Evolutionary conservation across 2,797 vertebrate species (phyloP).

Genomic region (Enteromius fasciolatus): DNA sequence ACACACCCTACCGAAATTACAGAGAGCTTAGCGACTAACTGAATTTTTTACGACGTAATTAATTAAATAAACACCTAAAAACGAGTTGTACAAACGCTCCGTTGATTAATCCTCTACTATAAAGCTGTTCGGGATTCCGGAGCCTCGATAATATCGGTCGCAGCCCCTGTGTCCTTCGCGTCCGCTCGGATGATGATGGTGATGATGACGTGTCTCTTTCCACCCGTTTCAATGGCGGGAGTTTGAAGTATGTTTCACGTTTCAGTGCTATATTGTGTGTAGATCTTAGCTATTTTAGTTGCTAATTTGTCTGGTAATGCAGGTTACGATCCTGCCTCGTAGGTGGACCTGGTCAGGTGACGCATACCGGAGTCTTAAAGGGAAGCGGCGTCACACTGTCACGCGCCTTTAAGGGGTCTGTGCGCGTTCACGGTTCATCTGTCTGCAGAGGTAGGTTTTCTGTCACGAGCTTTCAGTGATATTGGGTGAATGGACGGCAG

Average conservation of each 20-base stretch:
- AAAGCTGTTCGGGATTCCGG: slow-evolving; percentile 28
- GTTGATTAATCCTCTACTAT: slow-evolving; percentile 1
- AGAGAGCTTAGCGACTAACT: neutral
- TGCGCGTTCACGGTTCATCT: slow-evolving; percentile 34
- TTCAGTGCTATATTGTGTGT: slow-evolving; percentile 30
- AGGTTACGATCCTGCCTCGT: slow-evolving; percentile 35
- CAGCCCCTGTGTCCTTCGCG: slow-evolving; percentile 26
- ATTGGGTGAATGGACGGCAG: neutral
- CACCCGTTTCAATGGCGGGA: neutral
- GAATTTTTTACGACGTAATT: neutral
- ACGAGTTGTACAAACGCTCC: neutral
- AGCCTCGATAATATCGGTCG: slow-evolving; percentile 14
- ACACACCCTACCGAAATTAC: neutral
- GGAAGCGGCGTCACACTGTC: slow-evolving; percentile 23
- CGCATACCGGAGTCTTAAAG: slow-evolving; percentile 43
- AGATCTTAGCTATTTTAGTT: slow-evolving; percentile 14
- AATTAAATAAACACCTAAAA: neutral
- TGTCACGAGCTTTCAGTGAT: neutral
- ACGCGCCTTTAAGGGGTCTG: slow-evolving; percentile 38
- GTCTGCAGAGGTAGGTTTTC: slow-evolving; percentile 13
- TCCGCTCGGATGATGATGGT: slow-evolving; percentile 7
- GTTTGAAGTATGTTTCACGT: neutral
- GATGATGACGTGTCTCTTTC: slow-evolving; percentile 11
- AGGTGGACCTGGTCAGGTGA: slow-evolving; percentile 54
- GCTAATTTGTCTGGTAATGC: slow-evolving; percentile 14